Base-by-base conservation (phyloP, 2,113 vertebrate genomes). In the Felis chaus region DNA sequence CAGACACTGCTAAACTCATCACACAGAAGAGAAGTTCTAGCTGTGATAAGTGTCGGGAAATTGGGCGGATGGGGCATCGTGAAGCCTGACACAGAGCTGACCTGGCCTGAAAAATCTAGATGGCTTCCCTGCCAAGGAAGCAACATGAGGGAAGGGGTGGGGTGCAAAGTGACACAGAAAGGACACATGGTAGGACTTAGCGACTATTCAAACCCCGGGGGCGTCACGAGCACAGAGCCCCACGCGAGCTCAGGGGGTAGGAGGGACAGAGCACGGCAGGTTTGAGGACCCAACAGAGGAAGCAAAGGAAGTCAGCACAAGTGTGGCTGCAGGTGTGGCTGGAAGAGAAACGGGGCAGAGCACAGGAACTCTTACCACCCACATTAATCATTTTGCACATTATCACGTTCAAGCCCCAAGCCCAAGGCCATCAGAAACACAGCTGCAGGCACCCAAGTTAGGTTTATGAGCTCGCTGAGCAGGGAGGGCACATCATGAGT, bases 61-160 rank as follows among this genome's bases (percentile, higher is more conserved):
- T 4, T 1, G 18, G 25, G 13, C 0, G 41, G 71, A 29, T 7
- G 14, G 15, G 0, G 41, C 12, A 12, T 23, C 1, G 2, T 1
- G 27, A 63, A 12, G 9, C 18, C 76, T 78, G 5, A 50, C 15
- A 4, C 3, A 1, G 33, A 76, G 19, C 16, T 12, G 55, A 33
- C 45, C 27, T 76, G 25, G 21, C 5, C 45, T 50, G 23, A 68
- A 69, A 57, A 29, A 14, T 15, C 48, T 48, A 41, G 27, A 61
- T 0, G 0, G 63, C 16, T 14, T 55, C 36, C 65, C 14, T 0
- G 10, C 81, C 10, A 5, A 69, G 55, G 36, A 41, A 31, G 88
- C 33, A 23, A n/a, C 5, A 18, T 5, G 12, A 29, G 19, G 55
- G 55, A 18, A 21, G 55, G 55, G 55, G 55, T 21, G 55, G 2